phyloP scores from a whole-genome alignment of 2,113 vertebrate genomes.

The Acrocephalus arundinaceus region DNA sequence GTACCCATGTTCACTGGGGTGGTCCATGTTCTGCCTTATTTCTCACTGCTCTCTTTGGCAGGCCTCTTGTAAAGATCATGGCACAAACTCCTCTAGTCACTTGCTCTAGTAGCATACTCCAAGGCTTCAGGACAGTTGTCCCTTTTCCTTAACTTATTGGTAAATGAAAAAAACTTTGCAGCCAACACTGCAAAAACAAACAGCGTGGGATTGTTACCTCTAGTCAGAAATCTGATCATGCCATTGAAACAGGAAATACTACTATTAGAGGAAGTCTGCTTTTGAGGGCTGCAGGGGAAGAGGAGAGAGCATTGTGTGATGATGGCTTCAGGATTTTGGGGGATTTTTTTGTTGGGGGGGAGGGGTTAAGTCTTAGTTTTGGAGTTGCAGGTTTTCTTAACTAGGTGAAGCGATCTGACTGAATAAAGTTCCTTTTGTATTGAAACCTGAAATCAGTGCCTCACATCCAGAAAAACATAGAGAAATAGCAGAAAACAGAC shows the following conservation, averaged over 20 bases:
- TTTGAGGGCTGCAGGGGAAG: background rate
- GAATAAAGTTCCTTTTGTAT: background rate
- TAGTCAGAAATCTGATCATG: background rate
- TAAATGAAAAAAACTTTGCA: background rate
- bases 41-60: background rate
- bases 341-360: background rate
- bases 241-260: background rate
- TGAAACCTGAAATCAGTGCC: background rate
- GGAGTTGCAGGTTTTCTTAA: background rate
- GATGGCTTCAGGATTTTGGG: background rate
- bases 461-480: background rate
- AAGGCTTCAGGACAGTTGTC: background rate
- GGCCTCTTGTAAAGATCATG: background rate
- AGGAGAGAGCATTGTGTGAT: background rate
- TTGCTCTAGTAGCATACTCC: background rate
- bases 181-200: background rate
- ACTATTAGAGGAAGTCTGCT: background rate
- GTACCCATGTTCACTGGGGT: background rate
- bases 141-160: background rate
- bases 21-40: background rate
- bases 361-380: background rate
- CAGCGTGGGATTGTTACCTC: rapidly evolving
- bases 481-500: background rate
- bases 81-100: background rate
- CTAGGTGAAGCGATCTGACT: background rate